A percentile compares a stretch with the other conserved stretches of the same genome.
Conservation (phyloP, 92 coral and sea anemone genomes). For the Zoanthus solanderi region DNA sequence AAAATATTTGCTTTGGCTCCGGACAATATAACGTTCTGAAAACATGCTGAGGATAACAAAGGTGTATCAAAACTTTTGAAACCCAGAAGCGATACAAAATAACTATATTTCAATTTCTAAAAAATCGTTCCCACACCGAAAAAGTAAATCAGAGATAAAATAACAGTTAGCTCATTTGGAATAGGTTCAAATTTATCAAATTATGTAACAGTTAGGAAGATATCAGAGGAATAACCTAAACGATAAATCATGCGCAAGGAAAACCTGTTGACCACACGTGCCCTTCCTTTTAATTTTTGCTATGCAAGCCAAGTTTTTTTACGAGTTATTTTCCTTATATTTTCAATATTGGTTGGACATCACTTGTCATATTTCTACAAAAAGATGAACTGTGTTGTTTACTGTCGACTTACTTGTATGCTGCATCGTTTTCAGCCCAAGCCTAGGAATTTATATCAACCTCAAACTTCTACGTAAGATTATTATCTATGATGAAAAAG, state of each 20-base stretch:
- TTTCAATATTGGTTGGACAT: not conserved
- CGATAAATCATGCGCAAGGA: not conserved
- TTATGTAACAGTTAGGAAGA: not conserved
- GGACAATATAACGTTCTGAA: conserved; percentile 62
- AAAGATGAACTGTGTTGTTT: not conserved
- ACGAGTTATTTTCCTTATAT: not conserved
- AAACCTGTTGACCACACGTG: conserved; percentile 34
- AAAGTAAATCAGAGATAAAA: not conserved
- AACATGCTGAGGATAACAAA: conserved; percentile 75
- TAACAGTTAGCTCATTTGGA: not conserved
- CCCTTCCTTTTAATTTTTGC: conserved; percentile 35
- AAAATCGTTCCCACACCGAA: not conserved
- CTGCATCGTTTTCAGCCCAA: conserved; percentile 35
- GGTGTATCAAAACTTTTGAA: conserved; percentile 54
- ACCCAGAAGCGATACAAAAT: conserved; percentile 30
- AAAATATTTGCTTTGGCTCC: conserved; percentile 53
- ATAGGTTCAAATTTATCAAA: not conserved
- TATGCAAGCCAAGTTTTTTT: conserved; percentile 11
- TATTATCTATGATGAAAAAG: conserved; percentile 18
- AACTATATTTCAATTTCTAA: not conserved
- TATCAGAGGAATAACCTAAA: not conserved
- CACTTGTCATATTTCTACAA: not conserved
- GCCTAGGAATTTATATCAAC: conserved; percentile 21
- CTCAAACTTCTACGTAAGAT: conserved; percentile 13
- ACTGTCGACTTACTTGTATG: conserved; percentile 41